Evolutionary conservation across 2,113 vertebrate species (phyloP).

Genomic region (Passer domesticus): DNA sequence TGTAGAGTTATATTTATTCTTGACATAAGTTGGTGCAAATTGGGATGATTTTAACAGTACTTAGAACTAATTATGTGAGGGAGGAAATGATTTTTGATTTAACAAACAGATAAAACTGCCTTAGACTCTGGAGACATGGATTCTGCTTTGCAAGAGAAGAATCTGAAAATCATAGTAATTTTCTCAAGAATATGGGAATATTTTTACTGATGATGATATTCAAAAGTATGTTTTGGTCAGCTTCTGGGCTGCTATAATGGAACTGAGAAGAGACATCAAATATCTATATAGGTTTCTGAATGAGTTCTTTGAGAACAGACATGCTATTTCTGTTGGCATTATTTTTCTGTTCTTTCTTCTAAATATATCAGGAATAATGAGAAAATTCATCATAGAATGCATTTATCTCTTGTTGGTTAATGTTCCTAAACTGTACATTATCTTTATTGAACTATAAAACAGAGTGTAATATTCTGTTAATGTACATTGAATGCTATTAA

Average conservation of each 20-base stretch:
- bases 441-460: conserved; percentile 17
- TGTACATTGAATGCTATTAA: not conserved
- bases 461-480: not conserved
- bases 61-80: not conserved
- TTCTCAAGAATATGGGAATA: not conserved
- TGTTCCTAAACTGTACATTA: not conserved
- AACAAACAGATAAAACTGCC: not conserved
- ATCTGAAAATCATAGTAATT: conserved; percentile 7
- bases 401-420: not conserved
- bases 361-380: not conserved
- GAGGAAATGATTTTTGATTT: not conserved
- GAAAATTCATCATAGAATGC: not conserved
- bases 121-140: not conserved
- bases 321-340: not conserved
- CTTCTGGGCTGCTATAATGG: not conserved
- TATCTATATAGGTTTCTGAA: not conserved
- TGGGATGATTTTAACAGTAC: not conserved
- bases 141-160: not conserved
- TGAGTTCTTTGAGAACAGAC: not conserved
- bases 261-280: not conserved
- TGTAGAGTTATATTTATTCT: not conserved
- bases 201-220: not conserved
- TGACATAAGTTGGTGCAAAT: not conserved
- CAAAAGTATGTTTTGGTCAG: not conserved
- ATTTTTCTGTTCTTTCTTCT: not conserved